Evolutionary conservation across 2,888 invertebrate genomes (phyloP), one percentile per base, ranked within the genome.

Genomic region (Nemurella pictetii): DNA sequence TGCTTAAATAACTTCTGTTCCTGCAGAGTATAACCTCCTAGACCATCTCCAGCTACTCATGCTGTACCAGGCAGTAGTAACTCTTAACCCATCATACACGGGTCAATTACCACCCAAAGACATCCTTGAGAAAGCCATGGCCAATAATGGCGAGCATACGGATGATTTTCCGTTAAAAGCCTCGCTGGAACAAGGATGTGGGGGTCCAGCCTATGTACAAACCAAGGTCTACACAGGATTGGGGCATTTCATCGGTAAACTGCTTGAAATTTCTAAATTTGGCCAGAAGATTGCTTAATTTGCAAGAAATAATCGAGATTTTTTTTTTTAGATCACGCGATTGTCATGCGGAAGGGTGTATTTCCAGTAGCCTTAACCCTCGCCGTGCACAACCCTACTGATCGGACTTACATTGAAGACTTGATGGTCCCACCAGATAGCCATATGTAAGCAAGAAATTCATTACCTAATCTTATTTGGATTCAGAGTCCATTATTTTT

Each of bases 231-330:
- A 89, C 87, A 91, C 94, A 82, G 92, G 92, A 81, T 90, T 90
- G 83, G 93, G 93, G 12, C 90, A 93, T 88, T 89, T 91, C 86
- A 91, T 93, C 85, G 94, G 94, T 94, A 87, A 89, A 89, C 87
- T 2, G 29, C 27, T 9, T 20, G 30, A 0, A 36, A 83, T 0
- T n/a, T n/a, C 20, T 81, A 27, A 25, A 0, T 12, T 20, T n/a
- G n/a, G n/a, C n/a, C n/a, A n/a, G n/a, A n/a, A n/a, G n/a, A n/a
- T n/a, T n/a, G n/a, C n/a, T n/a, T n/a, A n/a, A n/a, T n/a, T n/a
- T n/a, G n/a, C n/a, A n/a, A n/a, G n/a, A n/a, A n/a, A n/a, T 55
- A 55, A 55, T 20, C 20, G 55, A n/a, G n/a, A n/a, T n/a, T n/a
- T n/a, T 55, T 80, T 25, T 77, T 90, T 90, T 85, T 87, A 93